These are phyloP conservation scores for Caenorhabditis sinica DNA, from an alignment of 2,888 invertebrate genomes.

Conservation along the genomic window DNA sequence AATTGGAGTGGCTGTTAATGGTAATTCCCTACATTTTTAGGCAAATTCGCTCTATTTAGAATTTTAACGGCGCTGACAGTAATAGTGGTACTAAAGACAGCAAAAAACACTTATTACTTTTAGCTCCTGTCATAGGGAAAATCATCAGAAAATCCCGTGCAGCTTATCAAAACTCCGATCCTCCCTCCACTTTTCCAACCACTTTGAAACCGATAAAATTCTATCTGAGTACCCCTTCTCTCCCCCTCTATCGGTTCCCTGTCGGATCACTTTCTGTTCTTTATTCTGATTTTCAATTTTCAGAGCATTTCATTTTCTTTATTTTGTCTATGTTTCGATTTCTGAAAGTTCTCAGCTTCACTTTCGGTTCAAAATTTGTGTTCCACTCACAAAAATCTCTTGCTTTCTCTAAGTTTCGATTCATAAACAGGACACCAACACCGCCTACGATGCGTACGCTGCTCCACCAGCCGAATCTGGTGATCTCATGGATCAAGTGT, in stretches of 20 bases:
- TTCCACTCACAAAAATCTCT: slow-evolving; percentile 7
- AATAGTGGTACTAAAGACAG: too few relatives aligned
- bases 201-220: background rate
- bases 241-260: slow-evolving; percentile 30
- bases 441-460: slow-evolving; percentile 42
- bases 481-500: slow-evolving; percentile 74
- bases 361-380: background rate
- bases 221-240: background rate
- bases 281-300: too few relatives aligned
- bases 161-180: too few relatives aligned
- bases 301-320: slow-evolving; percentile 22
- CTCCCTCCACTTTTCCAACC: background rate
- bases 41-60: too few relatives aligned
- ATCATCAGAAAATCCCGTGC: too few relatives aligned
- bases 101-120: too few relatives aligned
- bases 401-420: background rate
- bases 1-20: too few relatives aligned
- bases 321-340: background rate
- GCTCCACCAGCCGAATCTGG: slow-evolving; percentile 55
- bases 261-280: slow-evolving; percentile 52
- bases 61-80: too few relatives aligned
- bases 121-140: too few relatives aligned
- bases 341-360: background rate
- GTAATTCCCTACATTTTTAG: too few relatives aligned
- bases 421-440: slow-evolving; percentile 12